phyloP scores from a whole-genome alignment of 2,113 vertebrate species.

The Balaeniceps rex region DNA sequence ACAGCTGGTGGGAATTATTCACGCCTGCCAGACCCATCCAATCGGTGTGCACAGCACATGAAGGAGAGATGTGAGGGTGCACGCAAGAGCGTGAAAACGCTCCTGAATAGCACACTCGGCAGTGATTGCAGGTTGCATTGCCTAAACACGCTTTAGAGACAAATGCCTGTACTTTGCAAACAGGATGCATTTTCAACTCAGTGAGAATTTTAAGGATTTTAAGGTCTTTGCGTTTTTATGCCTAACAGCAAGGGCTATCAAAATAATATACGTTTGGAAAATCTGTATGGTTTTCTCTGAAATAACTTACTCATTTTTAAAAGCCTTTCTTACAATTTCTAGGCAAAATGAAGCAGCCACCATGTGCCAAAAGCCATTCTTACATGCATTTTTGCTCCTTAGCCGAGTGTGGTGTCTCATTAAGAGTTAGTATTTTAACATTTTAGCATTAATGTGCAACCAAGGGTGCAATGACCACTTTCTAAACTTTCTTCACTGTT shows the following conservation, averaged over 20 bases:
- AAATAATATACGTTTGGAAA: not conserved
- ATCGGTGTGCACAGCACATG: not conserved
- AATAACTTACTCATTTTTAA: not conserved
- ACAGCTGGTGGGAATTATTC: not conserved
- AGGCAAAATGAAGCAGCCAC: not conserved
- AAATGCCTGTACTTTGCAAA: not conserved
- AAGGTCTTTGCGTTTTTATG: not conserved
- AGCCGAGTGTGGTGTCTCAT: not conserved
- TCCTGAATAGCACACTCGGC: not conserved
- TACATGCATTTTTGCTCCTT: not conserved
- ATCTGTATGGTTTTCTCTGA: not conserved
- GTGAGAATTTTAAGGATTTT: not conserved
- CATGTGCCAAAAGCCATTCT: not conserved
- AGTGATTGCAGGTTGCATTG: not conserved
- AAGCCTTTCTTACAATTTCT: not conserved
- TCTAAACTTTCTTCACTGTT: not conserved
- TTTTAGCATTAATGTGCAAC: not conserved
- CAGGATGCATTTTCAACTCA: not conserved
- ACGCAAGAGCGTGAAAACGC: fast-evolving
- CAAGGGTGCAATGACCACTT: not conserved
- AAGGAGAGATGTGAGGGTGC: not conserved
- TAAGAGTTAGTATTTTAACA: not conserved
- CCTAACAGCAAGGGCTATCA: not conserved
- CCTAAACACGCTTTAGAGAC: not conserved
- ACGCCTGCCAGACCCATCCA: not conserved